Evolutionary conservation across 2,797 vertebrate genomes (phyloP).

Genomic region (Gambelia wislizenii): DNA sequence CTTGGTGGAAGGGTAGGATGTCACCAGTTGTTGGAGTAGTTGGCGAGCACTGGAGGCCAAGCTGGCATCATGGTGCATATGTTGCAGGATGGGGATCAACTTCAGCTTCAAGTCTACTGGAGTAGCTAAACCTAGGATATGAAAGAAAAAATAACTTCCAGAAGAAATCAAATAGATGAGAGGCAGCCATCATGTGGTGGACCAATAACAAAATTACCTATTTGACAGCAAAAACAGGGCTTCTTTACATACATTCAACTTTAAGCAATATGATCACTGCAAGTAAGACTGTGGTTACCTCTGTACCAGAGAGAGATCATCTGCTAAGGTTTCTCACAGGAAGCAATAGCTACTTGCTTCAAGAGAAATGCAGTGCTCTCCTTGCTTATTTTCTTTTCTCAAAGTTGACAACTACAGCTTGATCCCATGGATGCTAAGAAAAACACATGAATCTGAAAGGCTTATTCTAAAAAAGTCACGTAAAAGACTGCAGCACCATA

Average conservation of each 20-base stretch:
- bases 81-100: constrained; percentile 95
- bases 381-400: no score
- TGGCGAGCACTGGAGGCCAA: constrained; percentile 93
- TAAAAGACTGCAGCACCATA: background rate
- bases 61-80: constrained; percentile 97
- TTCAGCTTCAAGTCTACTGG: constrained; percentile 97
- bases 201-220: background rate
- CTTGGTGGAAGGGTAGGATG: constrained; percentile 93
- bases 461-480: no score
- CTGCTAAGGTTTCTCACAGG: background rate
- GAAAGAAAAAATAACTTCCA: constrained; percentile 9
- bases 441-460: background rate
- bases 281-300: background rate
- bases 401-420: background rate
- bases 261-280: background rate
- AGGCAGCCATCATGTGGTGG: no score
- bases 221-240: background rate
- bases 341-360: background rate
- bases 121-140: constrained; percentile 87
- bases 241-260: background rate
- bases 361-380: background rate
- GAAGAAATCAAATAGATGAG: background rate
- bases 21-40: constrained; percentile 93
- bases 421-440: background rate
- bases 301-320: background rate